Percentiles rank a stretch among this genome's conserved stretches.
Evolutionary conservation across 2,888 invertebrate species (phyloP).

Genomic region (Thera obeliscata): DNA sequence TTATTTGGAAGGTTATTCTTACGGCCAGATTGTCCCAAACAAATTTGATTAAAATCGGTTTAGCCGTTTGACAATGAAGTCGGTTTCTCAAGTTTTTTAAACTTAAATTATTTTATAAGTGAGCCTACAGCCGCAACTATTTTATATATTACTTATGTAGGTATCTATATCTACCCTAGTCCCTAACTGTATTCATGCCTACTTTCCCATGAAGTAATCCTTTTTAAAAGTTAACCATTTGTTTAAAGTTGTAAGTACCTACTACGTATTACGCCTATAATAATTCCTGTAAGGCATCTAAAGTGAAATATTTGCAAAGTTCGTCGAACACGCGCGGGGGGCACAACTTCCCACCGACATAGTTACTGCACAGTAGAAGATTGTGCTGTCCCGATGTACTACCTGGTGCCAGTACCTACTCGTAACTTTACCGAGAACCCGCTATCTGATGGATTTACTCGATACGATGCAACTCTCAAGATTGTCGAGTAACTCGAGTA

Average conservation of each 20-base stretch:
- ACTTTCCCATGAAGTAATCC: no score
- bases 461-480: slow-evolving; percentile 44
- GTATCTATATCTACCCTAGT: no score
- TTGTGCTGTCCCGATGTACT: slow-evolving; percentile 37
- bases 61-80: no score
- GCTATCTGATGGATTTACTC: slow-evolving; percentile 53
- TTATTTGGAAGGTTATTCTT: no score
- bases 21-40: no score
- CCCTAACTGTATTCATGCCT: no score
- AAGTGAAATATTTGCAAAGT: slow-evolving; percentile 43
- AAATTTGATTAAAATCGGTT: no score
- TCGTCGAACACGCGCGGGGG: slow-evolving; percentile 50
- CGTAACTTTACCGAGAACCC: slow-evolving; percentile 47
- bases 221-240: no score
- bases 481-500: slow-evolving; percentile 19
- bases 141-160: no score
- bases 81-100: no score
- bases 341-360: slow-evolving; percentile 59
- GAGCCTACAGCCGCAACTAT: no score
- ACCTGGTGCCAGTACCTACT: slow-evolving; percentile 44
- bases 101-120: no score
- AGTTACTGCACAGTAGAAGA: slow-evolving; percentile 55
- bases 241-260: not conserved
- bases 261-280: not conserved
- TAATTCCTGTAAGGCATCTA: not conserved